These are phyloP conservation scores for Pachyseris speciosa DNA, from an alignment of 64 coral and sea anemone species.

Conservation along the genomic window DNA sequence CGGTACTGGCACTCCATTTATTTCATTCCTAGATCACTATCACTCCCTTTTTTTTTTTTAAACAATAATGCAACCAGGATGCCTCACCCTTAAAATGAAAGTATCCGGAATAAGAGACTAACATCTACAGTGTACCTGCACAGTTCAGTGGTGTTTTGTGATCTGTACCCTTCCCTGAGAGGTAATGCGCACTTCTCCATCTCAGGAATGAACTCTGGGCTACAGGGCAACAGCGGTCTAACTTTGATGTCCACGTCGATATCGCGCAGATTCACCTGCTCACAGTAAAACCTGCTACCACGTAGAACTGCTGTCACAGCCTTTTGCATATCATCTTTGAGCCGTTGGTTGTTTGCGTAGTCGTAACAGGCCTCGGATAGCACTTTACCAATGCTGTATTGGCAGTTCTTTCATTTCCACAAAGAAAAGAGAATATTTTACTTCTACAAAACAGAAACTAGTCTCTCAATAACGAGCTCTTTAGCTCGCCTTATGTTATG, in stretches of 20 bases:
- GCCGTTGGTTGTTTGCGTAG: neutral
- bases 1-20: no score
- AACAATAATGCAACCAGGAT: no score
- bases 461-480: no score
- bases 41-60: no score
- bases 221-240: neutral
- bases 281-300: constrained; percentile 21
- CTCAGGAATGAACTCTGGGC: neutral
- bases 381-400: neutral
- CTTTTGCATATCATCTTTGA: neutral
- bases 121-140: neutral
- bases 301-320: neutral
- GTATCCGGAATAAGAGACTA: no score
- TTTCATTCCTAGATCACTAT: no score
- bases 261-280: neutral
- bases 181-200: constrained; percentile 30
- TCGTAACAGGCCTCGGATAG: neutral
- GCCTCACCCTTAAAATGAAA: no score
- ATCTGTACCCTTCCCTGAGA: neutral
- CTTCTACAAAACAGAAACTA: no score
- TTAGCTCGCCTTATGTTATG: no score
- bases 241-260: constrained; percentile 8
- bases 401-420: neutral
- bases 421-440: neutral
- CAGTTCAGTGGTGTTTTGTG: neutral